Base-by-base conservation (phyloP, 2,888 invertebrate species). In the Troglohyphantes excavatus region DNA sequence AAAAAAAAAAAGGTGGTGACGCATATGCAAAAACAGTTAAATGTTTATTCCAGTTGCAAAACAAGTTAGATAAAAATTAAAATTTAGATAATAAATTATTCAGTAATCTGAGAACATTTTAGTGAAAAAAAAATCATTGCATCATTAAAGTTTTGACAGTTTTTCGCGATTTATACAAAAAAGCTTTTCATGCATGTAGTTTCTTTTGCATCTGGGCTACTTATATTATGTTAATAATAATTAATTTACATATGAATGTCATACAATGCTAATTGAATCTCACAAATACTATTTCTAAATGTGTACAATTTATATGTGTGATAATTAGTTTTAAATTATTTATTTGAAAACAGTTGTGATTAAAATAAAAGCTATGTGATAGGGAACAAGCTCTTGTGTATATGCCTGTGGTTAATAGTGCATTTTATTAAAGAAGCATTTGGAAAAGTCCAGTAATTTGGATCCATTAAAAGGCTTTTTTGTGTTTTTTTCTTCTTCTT, bases 311-410 rank as follows among this genome's bases (percentile, higher is more conserved):
- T 2, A 53, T 53, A n/a, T 53, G 53, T 53, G 53, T 53, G 53
- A 53, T 53, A 53, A 53, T 17, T n/a, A n/a, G n/a, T n/a, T 5
- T 53, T 53, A 53, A 53, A 53, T 17, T 53, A 53, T 53, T 53
- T 53, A 53, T 53, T 53, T 53, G 53, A 13, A 17, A 53, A 46
- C 46, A 53, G 53, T 53, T 53, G n/a, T n/a, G 13, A 53, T n/a
- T 53, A 53, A 53, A 53, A 2, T 53, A n/a, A 39, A 39, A 39
- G 7, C 39, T 39, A n/a, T 53, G 53, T 53, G 53, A 53, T 53
- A 53, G 53, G 53, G 53, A 53, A 53, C 53, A 53, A 53, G n/a
- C 53, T 53, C 53, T 53, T 53, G 53, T 53, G 53, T 53, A 53
- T n/a, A n/a, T 53, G n/a, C 17, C n/a, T 13, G n/a, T 53, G 17